Base-by-base conservation (phyloP, 2,797 vertebrate genomes). In the Cryptoprocta ferox region DNA sequence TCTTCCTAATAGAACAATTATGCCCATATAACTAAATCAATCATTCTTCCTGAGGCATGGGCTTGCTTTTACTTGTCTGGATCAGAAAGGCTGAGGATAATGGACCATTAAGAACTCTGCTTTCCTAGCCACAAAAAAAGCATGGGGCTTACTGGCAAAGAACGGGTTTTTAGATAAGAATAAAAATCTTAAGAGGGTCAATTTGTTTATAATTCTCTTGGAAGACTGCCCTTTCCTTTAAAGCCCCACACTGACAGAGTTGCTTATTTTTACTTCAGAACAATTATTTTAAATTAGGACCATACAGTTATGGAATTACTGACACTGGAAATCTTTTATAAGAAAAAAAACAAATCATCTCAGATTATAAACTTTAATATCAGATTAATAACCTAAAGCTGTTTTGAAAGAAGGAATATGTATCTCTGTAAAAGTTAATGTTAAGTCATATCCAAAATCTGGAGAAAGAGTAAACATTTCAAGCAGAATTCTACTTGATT, bases 161-260 rank as follows among this genome's bases (percentile, higher is more conserved):
- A 97, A 97, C 65, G 50, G 95, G 56, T 3, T 98, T 97, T 98
- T 83, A 98, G 89, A 97, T 94, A 97, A 97, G 98, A 97, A 98
- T 84, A 92, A 95, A 97, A 97, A 88, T 89, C 28, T 98, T 93
- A 96, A 95, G 39, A 97, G 83, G 94, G 86, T 97, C 95, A 96
- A 97, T 97, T 98, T 98, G 73, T 92, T 98, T 97, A 94, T 97
- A 98, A 97, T 81, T 97, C 76, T 1, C 65, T 98, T 98, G 96
- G 94, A 97, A 98, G n/a, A 53, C 76, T 61, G 35, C 95, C 89
- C 42, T 98, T 92, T 87, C 89, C n/a, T 97, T 92, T 86, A 97
- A 97, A 98, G 68, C 6, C 71, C 53, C 87, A 13, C 8, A 76
- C 59, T 63, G 94, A 92, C 42, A 97, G 94, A 97, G 76, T 79